A percentile compares a stretch with the other conserved stretches of the same genome.
Conservation (phyloP, 2,888 invertebrate species). For the Calliopum simillimum region DNA sequence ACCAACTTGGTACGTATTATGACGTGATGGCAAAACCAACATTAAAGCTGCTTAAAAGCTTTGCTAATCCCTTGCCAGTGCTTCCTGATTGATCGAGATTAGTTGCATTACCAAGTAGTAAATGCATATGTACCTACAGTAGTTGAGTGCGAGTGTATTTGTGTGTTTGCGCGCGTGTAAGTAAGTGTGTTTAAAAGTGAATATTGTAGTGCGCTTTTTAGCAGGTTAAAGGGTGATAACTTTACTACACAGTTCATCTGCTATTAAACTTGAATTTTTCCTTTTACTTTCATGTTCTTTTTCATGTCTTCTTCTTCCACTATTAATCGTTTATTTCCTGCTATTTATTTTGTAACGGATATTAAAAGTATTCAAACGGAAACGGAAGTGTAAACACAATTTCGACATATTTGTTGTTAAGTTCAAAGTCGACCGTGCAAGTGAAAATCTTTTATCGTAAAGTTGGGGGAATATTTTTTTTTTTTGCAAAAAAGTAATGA, state of each 20-base stretch:
- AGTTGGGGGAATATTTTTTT: too few species aligned
- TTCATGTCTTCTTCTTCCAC: neutral
- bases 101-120: conserved; percentile 38
- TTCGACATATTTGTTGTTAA: conserved; percentile 29
- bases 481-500: too few species aligned
- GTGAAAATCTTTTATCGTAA: too few species aligned
- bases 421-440: conserved; percentile 43
- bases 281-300: neutral
- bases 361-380: conserved; percentile 46
- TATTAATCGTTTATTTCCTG: too few species aligned
- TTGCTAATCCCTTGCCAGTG: conserved; percentile 43
- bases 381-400: conserved; percentile 45
- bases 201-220: neutral
- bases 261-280: neutral
- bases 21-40: conserved; percentile 2
- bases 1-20: neutral
- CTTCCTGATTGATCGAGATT: conserved; percentile 53
- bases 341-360: conserved; percentile 36
- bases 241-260: neutral
- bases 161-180: conserved; percentile 16
- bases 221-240: neutral
- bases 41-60: conserved; percentile 47
- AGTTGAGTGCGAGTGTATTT: neutral
- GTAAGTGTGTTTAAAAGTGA: conserved; percentile 2
- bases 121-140: conserved; percentile 10